Conservation (phyloP, 2,797 vertebrate species). For the Chrosomus eos region DNA sequence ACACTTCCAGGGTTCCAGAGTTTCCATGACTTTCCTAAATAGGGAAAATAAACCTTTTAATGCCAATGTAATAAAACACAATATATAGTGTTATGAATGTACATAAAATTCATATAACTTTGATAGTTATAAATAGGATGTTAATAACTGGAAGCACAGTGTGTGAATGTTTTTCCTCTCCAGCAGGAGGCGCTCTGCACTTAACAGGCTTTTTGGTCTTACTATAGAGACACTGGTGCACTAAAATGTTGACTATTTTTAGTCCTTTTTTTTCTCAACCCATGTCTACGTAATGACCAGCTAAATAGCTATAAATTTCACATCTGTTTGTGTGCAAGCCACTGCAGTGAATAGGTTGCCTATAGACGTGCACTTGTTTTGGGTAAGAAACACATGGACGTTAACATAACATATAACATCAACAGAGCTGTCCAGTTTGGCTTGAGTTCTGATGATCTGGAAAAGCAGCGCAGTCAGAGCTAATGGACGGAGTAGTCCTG, state of each 20-base stretch:
- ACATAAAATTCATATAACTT: neutral
- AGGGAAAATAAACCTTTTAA: neutral
- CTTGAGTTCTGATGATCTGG: conserved; percentile 31
- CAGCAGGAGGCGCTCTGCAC: neutral
- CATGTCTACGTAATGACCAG: neutral
- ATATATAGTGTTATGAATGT: neutral
- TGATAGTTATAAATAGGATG: neutral
- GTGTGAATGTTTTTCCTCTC: neutral
- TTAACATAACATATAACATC: conserved; percentile 12
- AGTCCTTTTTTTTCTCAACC: neutral
- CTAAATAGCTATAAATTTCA: neutral
- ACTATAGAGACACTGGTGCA: neutral
- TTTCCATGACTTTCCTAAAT: neutral
- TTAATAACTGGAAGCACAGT: neutral
- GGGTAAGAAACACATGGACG: conserved; percentile 6
- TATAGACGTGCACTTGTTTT: conserved; percentile 13
- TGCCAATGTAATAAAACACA: neutral
- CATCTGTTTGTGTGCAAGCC: neutral
- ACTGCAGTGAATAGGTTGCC: neutral
- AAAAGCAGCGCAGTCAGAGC: conserved; percentile 71
- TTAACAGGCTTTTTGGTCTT: neutral
- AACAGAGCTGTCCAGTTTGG: conserved; percentile 22
- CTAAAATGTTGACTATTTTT: neutral
- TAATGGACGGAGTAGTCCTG: conserved; percentile 78
- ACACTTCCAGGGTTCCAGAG: neutral